Conservation (phyloP, 92 coral and sea anemone genomes). For the Diadumene lineata region DNA sequence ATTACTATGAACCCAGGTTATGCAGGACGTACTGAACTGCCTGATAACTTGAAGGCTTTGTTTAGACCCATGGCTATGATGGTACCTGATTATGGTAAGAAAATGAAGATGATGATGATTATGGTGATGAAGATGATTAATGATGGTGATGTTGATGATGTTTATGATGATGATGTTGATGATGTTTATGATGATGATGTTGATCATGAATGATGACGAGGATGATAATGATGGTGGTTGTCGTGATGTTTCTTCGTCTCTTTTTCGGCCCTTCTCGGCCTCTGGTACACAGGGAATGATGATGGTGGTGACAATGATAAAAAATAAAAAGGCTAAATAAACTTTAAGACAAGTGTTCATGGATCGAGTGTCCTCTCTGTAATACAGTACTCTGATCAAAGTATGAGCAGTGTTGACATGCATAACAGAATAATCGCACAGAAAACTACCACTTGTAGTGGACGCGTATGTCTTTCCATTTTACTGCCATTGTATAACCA, state of each 20-base stretch:
- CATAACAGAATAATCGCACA: no score
- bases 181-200: neutral
- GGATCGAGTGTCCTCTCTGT: no score
- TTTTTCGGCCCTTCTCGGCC: no score
- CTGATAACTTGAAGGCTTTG: slow-evolving; percentile 98
- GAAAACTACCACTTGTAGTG: no score
- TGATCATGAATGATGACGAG: neutral
- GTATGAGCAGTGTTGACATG: no score
- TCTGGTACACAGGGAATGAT: no score
- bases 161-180: neutral
- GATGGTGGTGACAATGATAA: neutral
- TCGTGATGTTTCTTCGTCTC: no score
- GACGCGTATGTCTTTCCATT: no score
- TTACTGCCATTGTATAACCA: neutral
- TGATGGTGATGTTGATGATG: neutral
- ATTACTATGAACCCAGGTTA: slow-evolving; percentile 99
- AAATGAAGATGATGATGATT: neutral
- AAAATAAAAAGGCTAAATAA: no score
- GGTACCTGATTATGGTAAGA: slow-evolving; percentile 98
- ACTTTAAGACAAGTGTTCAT: no score
- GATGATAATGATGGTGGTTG: neutral
- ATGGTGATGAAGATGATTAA: neutral
- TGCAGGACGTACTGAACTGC: slow-evolving; percentile 99
- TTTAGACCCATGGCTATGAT: slow-evolving; percentile 99
- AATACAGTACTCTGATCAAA: no score